Percentiles rank a stretch among this genome's conserved stretches.
Conservation (phyloP, 2,113 vertebrate species). For the Cephalopholis sonnerati region DNA sequence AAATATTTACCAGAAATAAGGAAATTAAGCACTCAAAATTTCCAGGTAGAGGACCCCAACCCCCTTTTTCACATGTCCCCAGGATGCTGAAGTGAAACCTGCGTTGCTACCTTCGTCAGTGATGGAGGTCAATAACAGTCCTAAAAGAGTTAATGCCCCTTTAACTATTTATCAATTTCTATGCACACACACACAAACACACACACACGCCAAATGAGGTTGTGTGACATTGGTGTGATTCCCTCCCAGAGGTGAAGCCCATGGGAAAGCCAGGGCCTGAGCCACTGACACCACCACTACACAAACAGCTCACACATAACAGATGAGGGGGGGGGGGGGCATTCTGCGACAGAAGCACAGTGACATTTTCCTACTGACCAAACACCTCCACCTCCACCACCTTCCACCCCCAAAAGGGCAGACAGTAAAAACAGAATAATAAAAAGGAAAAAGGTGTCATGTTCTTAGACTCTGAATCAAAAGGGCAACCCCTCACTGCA, state of each 20-base stretch:
- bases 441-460: conserved; percentile 59
- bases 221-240: conserved; percentile 17
- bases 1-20: too few relatives aligned
- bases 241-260: neutral
- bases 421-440: conserved; percentile 61
- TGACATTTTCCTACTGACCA: conserved; percentile 57
- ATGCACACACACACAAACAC: neutral
- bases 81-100: too few relatives aligned
- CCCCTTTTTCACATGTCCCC: too few relatives aligned
- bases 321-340: conserved; percentile 2
- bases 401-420: conserved; percentile 34
- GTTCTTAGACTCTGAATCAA: conserved; percentile 51
- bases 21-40: too few relatives aligned
- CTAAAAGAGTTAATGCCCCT: neutral
- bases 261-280: conserved; percentile 33
- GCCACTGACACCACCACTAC: conserved; percentile 8
- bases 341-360: conserved; percentile 27
- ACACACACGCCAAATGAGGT: neutral
- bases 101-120: neutral
- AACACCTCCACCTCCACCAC: conserved; percentile 52
- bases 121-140: too few relatives aligned
- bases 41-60: too few relatives aligned
- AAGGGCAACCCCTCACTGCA: conserved; percentile 62
- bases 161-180: neutral
- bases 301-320: conserved; percentile 41